Percentiles rank a stretch among this genome's conserved stretches.
Evolutionary conservation across 2,113 vertebrate species (phyloP).

Genomic region (Pluvialis apricaria): DNA sequence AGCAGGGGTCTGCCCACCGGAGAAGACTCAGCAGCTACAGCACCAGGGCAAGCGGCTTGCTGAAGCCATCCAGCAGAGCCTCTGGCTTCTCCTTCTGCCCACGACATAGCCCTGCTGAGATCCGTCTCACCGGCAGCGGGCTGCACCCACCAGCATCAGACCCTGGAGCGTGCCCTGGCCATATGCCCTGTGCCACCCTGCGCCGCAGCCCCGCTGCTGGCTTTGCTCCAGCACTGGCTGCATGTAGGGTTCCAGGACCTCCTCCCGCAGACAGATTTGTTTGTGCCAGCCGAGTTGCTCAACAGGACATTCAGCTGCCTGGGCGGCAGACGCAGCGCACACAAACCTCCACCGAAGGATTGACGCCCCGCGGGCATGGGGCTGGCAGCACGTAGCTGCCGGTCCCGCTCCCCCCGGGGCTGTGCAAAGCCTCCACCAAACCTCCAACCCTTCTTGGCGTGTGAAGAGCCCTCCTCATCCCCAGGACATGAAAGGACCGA

Average conservation of each 20-base stretch:
- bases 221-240: neutral
- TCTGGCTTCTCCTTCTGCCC: neutral
- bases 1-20: neutral
- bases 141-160: neutral
- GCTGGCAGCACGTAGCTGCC: neutral
- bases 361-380: fast-evolving
- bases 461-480: neutral
- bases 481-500: neutral
- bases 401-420: neutral
- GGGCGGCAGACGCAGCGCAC: neutral
- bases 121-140: fast-evolving
- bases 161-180: neutral
- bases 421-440: neutral
- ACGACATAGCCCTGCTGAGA: neutral
- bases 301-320: neutral
- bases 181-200: fast-evolving
- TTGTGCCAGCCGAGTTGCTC: neutral
- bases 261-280: neutral
- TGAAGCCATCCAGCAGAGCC: neutral
- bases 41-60: neutral
- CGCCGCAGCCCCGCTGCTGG: neutral
- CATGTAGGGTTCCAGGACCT: neutral
- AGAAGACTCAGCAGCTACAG: neutral
- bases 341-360: neutral
- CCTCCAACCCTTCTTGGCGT: neutral